These are phyloP conservation scores for Petaurus breviceps DNA, from an alignment of 2,113 vertebrate species.

Conservation along the genomic window DNA sequence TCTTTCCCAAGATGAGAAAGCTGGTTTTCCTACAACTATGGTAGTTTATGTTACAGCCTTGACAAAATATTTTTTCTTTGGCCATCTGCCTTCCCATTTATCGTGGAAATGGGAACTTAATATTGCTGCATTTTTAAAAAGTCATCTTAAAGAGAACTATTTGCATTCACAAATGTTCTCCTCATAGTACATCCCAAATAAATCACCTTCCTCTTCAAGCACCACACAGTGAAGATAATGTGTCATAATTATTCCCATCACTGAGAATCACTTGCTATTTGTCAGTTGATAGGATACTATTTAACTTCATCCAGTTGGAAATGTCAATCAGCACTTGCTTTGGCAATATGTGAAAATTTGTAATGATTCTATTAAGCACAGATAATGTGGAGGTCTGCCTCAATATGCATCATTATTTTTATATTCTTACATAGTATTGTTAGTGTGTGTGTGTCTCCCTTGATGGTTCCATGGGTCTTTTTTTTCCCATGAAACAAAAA, in stretches of 20 bases:
- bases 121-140: slow-evolving; percentile 60
- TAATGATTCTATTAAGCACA: slow-evolving; percentile 60
- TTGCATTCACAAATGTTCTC: slow-evolving; percentile 63
- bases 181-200: slow-evolving; percentile 45
- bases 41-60: slow-evolving; percentile 64
- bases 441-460: neutral
- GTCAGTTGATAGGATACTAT: slow-evolving; percentile 52
- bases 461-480: slow-evolving; percentile 11
- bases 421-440: slow-evolving; percentile 22
- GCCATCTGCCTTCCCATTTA: slow-evolving; percentile 71
- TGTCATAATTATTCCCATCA: slow-evolving; percentile 56
- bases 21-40: slow-evolving; percentile 44
- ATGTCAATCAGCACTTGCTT: slow-evolving; percentile 65
- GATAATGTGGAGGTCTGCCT: slow-evolving; percentile 61
- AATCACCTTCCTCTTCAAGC: slow-evolving; percentile 64
- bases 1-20: slow-evolving; percentile 49
- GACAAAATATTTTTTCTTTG: slow-evolving; percentile 71
- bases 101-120: slow-evolving; percentile 60
- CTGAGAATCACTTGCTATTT: slow-evolving; percentile 60
- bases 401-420: slow-evolving; percentile 65
- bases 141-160: slow-evolving; percentile 63
- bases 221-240: slow-evolving; percentile 54
- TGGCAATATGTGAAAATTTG: slow-evolving; percentile 58
- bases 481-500: neutral
- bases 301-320: slow-evolving; percentile 71